A percentile compares a stretch with the other conserved stretches of the same genome.
phyloP scores from a whole-genome alignment of 2,888 invertebrate species.

The Melinaea menophilus region DNA sequence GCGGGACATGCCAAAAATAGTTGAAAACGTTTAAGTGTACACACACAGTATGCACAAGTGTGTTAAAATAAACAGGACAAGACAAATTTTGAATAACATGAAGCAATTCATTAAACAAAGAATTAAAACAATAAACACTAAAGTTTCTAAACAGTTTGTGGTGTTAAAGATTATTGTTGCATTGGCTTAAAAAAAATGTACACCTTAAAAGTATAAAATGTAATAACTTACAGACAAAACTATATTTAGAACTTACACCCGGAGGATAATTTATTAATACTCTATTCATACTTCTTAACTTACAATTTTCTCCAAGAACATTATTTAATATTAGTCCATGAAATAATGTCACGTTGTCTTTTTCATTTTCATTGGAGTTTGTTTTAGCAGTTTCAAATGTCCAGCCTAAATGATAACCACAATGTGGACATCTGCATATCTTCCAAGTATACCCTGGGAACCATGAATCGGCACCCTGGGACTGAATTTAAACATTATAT shows the following conservation, averaged over 20 bases:
- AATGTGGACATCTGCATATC: constrained; percentile 79
- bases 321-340: constrained; percentile 69
- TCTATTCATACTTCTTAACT: constrained; percentile 36
- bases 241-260: not conserved
- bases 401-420: constrained; percentile 81
- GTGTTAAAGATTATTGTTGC: no score
- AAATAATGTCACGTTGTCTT: constrained; percentile 50
- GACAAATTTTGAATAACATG: not conserved
- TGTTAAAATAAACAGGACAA: no score
- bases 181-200: no score
- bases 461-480: constrained; percentile 79
- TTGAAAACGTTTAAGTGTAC: no score
- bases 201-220: no score
- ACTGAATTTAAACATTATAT: constrained; percentile 46
- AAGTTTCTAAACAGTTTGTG: no score
- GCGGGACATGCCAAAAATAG: no score
- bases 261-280: not conserved
- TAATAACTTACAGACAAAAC: no score
- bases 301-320: constrained; percentile 73
- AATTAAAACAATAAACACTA: no score
- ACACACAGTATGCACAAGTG: no score
- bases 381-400: constrained; percentile 69
- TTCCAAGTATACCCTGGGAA: constrained; percentile 82
- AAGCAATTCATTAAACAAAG: no score
- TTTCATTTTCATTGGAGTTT: constrained; percentile 39